phyloP scores from a whole-genome alignment of 1,140 invertebrate genomes.

The Nebria ingens region DNA sequence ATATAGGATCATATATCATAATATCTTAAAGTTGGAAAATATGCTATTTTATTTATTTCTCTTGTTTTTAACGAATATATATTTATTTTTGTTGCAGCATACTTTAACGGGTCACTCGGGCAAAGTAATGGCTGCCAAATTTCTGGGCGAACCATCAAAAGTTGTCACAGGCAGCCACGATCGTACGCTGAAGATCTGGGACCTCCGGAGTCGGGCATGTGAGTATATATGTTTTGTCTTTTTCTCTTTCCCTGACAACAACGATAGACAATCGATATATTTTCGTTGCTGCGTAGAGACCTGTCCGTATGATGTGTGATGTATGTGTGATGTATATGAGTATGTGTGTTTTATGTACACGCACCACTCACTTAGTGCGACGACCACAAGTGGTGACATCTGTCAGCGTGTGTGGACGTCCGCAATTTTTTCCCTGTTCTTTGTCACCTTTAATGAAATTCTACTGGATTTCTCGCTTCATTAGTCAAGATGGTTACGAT shows the following conservation, averaged over 20 bases:
- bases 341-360: background rate
- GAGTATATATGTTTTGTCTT: conserved; percentile 41
- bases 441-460: conserved; percentile 5
- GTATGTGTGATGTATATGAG: background rate
- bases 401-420: background rate
- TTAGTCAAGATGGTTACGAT: background rate
- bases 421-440: background rate
- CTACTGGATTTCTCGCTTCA: background rate
- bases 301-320: too few relatives aligned
- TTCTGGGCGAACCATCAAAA: conserved; percentile 78
- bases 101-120: conserved; percentile 93
- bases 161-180: conserved; percentile 92
- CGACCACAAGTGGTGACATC: background rate
- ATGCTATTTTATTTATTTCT: background rate
- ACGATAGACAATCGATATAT: background rate
- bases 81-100: conserved; percentile 60
- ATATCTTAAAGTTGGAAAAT: too few relatives aligned
- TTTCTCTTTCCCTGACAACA: background rate
- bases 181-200: conserved; percentile 95
- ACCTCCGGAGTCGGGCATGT: conserved; percentile 86
- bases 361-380: background rate
- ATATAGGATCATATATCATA: background rate
- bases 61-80: conserved; percentile 1
- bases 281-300: background rate
- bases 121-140: conserved; percentile 91